Conservation (phyloP, 92 coral and sea anemone species). For the Actinernus sp. region DNA sequence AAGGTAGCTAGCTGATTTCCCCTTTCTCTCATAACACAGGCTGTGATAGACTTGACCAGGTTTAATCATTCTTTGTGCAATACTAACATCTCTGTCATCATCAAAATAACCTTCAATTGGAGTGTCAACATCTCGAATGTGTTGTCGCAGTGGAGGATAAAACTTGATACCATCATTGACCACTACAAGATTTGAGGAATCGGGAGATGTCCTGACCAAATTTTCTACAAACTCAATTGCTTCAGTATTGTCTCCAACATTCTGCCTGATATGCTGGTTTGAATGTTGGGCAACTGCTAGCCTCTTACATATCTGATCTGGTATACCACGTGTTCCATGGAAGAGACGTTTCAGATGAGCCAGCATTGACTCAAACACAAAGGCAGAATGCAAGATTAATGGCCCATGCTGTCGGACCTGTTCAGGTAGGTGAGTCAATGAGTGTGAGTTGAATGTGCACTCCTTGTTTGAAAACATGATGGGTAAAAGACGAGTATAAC, state of each 20-base stretch:
- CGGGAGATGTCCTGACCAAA: too few relatives aligned
- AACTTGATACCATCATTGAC: conserved; percentile 46
- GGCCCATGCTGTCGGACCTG: too few relatives aligned
- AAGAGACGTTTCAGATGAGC: too few relatives aligned
- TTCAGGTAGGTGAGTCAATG: too few relatives aligned
- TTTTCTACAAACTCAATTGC: conserved; percentile 40
- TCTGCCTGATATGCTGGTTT: conserved; percentile 5
- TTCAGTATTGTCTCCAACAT: conserved; percentile 19
- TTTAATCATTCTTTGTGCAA: conserved; percentile 55
- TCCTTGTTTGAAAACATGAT: too few relatives aligned
- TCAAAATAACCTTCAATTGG: conserved; percentile 35
- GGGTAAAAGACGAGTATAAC: too few relatives aligned
- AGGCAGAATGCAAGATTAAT: too few relatives aligned
- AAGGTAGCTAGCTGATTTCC: conserved; percentile 61
- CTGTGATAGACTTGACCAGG: conserved; percentile 66
- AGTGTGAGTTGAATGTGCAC: too few relatives aligned
- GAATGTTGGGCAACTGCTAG: conserved; percentile 64
- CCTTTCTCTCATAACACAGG: conserved; percentile 37
- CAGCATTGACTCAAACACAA: too few relatives aligned
- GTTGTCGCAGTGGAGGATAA: conserved; percentile 29
- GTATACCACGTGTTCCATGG: conserved; percentile 81
- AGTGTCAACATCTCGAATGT: conserved; percentile 17
- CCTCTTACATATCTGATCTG: conserved; percentile 67
- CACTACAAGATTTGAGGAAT: conserved; percentile 12
- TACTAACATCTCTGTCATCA: conserved; percentile 21